Conservation (phyloP, 2,113 vertebrate species). For the Oryctolagus cuniculus region DNA sequence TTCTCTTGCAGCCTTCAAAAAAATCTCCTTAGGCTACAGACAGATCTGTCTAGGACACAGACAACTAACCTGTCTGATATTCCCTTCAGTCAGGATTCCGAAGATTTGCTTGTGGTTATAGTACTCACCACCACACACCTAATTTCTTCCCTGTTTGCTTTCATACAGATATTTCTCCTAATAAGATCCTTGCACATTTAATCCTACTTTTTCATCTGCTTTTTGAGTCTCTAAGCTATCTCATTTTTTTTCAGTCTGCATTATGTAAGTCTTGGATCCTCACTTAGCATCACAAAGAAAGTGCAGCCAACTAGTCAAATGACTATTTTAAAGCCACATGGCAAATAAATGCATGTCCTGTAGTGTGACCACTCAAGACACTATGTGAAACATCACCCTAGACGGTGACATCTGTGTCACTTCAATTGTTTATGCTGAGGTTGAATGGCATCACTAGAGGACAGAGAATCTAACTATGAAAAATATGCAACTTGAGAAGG, state of each 20-base stretch:
- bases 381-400: not conserved
- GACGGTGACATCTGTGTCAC: not conserved
- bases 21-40: too few relatives aligned
- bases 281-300: not conserved
- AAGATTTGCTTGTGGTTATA: not conserved
- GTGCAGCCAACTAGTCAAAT: not conserved
- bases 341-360: not conserved
- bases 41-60: not conserved
- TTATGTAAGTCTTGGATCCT: not conserved
- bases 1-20: not conserved
- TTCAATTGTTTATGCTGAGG: not conserved
- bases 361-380: not conserved
- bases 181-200: slow-evolving; percentile 9
- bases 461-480: not conserved
- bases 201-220: not conserved
- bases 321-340: not conserved
- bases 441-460: not conserved
- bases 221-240: not conserved
- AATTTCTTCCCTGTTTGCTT: not conserved
- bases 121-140: not conserved
- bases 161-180: slow-evolving; percentile 15
- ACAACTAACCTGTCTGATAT: not conserved
- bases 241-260: not conserved
- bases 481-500: not conserved
- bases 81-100: not conserved